Base-by-base conservation (phyloP, 2,113 vertebrate genomes). In the Pachypanchax playfairii region DNA sequence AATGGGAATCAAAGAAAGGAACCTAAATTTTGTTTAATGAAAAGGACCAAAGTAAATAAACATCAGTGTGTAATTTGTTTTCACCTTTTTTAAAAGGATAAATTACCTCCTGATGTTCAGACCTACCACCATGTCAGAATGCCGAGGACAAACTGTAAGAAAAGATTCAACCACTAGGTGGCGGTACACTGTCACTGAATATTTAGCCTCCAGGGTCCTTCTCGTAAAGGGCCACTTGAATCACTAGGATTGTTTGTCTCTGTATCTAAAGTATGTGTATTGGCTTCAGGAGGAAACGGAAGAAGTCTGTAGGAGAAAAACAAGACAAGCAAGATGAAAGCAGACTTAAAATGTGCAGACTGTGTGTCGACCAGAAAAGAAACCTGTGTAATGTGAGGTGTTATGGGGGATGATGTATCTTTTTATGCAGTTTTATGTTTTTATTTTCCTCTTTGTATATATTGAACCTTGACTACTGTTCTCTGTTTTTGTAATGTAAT, bases 1-100 rank as follows among this genome's bases (percentile, higher is more conserved):
- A 98, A 90, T 98, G 97, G 96, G 96, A 98, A 84, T 95, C 94
- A 86, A 99, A 97, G 90, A 98, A 95, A 91, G 75, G 73, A 64
- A 93, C 93, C 70, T 98, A 95, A 88, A 57, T 58, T 20, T 7
- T 2, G 21, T 14, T 25, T 53, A 5, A 6, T 62, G 24, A 3
- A 52, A 54, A 57, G 59, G 46, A 78, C 13, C 18, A 31, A 6
- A 35, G 48, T 57, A 42, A 18, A 61, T 13, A 7, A 38, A 73
- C 21, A 20, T 60, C 46, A 53, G 49, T 50, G 49, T 46, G 53
- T 12, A 44, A 47, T n/a, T 35, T 7, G n/a, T 59, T 35, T 22
- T 24, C n/a, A 57, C 6, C 21, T 73, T 57, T 10, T 24, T 5
- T 4, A 20, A 4, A 31, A 62, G 26, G 12, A 43, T 20, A 10